Percentiles rank a stretch among this genome's conserved stretches.
These are phyloP conservation scores for Andrena marginata DNA, from an alignment of 2,888 invertebrate genomes.

Conservation along the genomic window DNA sequence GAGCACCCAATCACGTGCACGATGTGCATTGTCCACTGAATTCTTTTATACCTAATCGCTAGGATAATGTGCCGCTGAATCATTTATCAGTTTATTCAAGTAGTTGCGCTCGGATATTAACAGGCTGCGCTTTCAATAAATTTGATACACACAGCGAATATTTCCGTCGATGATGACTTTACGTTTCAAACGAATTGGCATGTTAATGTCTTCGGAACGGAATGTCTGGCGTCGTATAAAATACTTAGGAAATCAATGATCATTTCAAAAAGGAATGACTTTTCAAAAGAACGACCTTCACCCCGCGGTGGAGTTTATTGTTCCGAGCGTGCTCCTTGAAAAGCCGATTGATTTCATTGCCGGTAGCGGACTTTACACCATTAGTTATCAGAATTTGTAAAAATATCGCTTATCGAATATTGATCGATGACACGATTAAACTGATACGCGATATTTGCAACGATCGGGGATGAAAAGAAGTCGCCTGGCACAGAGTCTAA, in stretches of 20 bases:
- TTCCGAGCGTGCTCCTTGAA: neutral
- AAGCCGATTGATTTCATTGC: neutral
- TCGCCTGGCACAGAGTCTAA: neutral
- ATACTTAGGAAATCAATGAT: neutral
- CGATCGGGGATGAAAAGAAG: neutral
- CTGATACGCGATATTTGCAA: neutral
- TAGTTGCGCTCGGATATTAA: too few species aligned
- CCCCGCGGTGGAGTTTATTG: neutral
- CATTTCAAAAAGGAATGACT: neutral
- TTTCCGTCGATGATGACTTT: too few species aligned
- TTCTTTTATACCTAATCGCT: too few species aligned
- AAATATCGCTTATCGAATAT: neutral
- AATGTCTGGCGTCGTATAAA: too few species aligned
- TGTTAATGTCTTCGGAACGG: too few species aligned
- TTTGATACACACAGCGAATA: too few species aligned
- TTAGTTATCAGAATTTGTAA: neutral
- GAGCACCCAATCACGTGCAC: too few species aligned
- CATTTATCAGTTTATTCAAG: too few species aligned
- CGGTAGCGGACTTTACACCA: slow-evolving; percentile 1
- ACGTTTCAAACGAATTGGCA: too few species aligned
- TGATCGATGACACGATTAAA: neutral
- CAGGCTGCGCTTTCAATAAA: too few species aligned
- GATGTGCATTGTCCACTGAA: too few species aligned
- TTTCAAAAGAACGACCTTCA: neutral
- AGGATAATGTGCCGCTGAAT: too few species aligned